A percentile compares a stretch with the other conserved stretches of the same genome.
Conservation (phyloP, 2,797 vertebrate genomes). For the Pseudochaenichthys georgianus region DNA sequence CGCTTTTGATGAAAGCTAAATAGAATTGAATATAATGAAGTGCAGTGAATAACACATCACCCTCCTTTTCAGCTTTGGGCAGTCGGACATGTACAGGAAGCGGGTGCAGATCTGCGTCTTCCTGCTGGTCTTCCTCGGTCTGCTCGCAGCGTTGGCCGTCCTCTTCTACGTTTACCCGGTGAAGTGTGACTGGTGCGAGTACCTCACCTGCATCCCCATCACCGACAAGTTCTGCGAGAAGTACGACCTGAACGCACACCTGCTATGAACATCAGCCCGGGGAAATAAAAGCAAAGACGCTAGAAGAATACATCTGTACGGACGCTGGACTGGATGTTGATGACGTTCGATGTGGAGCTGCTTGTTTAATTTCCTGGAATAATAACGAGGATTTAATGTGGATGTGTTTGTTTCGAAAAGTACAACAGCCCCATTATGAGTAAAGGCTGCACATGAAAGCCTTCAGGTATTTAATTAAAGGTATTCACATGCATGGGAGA, state of each 20-base stretch:
- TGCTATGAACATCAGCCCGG: slow-evolving; percentile 82
- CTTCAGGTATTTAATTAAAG: slow-evolving; percentile 11
- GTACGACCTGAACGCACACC: slow-evolving; percentile 96
- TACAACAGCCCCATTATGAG: slow-evolving; percentile 3
- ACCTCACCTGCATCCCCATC: slow-evolving; percentile 98
- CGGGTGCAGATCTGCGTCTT: slow-evolving; percentile 94
- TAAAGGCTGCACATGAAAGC: slow-evolving; percentile 30
- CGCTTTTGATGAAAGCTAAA: no score
- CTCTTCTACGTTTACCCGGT: slow-evolving; percentile 96
- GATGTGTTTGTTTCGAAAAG: neutral
- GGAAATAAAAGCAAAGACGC: no score
- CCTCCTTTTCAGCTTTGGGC: slow-evolving; percentile 88
- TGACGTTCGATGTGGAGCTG: neutral
- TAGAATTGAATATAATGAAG: no score
- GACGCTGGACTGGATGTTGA: neutral
- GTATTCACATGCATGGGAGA: slow-evolving; percentile 3
- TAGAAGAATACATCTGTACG: neutral
- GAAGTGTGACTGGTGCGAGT: slow-evolving; percentile 97
- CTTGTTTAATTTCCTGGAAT: neutral
- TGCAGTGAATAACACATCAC: neutral
- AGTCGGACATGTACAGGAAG: slow-evolving; percentile 94
- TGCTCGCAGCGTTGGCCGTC: slow-evolving; percentile 91
- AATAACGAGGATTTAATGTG: neutral
- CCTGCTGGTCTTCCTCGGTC: slow-evolving; percentile 91
- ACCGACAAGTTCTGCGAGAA: slow-evolving; percentile 99